Conservation (phyloP, 2,113 vertebrate genomes). For the Callospermophilus lateralis region DNA sequence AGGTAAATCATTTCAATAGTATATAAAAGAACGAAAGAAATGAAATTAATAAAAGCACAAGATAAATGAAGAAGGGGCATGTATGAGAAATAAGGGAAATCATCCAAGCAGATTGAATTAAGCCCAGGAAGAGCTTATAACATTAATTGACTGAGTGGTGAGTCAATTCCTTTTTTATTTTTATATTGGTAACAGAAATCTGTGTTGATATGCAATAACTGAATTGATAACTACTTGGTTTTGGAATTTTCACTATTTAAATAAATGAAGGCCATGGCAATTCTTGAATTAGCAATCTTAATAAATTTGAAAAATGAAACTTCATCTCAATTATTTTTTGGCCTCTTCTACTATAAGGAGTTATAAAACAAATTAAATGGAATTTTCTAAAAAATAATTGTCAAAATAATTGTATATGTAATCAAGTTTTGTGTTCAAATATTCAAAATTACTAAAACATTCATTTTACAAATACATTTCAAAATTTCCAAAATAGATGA, state of each 20-base stretch:
- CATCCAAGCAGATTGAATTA: slow-evolving; percentile 8
- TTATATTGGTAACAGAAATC: neutral
- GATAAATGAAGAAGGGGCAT: slow-evolving; percentile 14
- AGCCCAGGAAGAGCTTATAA: neutral
- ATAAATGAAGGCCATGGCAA: neutral
- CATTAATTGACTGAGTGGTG: neutral
- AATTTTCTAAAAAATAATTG: neutral
- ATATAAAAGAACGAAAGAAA: neutral
- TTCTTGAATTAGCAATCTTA: neutral
- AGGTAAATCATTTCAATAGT: neutral
- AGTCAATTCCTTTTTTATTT: neutral
- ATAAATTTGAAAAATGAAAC: neutral
- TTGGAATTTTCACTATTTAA: neutral
- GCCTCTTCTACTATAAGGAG: neutral
- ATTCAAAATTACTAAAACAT: neutral
- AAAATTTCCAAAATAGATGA: neutral
- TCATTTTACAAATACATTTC: neutral
- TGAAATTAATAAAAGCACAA: slow-evolving; percentile 33
- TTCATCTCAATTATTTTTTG: neutral
- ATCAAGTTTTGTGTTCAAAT: neutral
- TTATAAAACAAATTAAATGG: neutral
- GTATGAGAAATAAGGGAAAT: neutral
- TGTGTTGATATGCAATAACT: neutral
- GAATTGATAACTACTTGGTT: neutral
- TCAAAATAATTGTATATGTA: neutral